These are phyloP conservation scores for Ceratosolen solmsi DNA, from an alignment of 1,140 invertebrate species.

Conservation along the genomic window DNA sequence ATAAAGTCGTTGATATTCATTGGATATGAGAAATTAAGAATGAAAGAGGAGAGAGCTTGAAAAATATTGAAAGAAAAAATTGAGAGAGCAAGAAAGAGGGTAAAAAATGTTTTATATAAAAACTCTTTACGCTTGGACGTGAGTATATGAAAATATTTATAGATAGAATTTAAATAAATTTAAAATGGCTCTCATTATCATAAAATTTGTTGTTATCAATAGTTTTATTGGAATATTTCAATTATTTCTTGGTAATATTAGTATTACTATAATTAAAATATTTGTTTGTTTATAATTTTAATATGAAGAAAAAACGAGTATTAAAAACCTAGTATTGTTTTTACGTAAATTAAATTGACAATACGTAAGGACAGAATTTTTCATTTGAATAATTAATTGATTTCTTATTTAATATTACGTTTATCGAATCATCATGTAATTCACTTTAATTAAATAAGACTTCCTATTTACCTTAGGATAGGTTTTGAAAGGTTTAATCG, in stretches of 20 bases:
- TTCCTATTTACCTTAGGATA: constrained; percentile 7
- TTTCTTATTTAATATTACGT: too few relatives aligned
- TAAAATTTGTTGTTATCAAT: constrained; percentile 1
- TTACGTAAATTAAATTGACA: too few relatives aligned
- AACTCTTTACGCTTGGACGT: constrained; percentile 45
- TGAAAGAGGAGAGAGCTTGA: background rate
- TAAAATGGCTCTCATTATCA: background rate
- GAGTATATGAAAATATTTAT: constrained; percentile 41
- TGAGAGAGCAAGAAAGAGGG: background rate
- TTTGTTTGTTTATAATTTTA: background rate
- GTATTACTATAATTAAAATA: background rate
- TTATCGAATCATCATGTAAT: too few relatives aligned
- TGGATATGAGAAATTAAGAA: background rate
- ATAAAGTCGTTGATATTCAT: background rate
- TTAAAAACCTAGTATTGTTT: background rate
- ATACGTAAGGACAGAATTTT: too few relatives aligned
- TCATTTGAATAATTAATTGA: too few relatives aligned
- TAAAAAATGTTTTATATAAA: constrained; percentile 46
- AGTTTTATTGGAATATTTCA: background rate
- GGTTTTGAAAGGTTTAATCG: background rate
- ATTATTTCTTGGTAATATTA: background rate
- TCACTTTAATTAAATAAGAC: too few relatives aligned
- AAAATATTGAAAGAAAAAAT: background rate
- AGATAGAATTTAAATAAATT: constrained; percentile 33
- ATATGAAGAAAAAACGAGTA: background rate